Base-by-base conservation (phyloP, 2,797 vertebrate species). In the Dicrostonyx torquatus region DNA sequence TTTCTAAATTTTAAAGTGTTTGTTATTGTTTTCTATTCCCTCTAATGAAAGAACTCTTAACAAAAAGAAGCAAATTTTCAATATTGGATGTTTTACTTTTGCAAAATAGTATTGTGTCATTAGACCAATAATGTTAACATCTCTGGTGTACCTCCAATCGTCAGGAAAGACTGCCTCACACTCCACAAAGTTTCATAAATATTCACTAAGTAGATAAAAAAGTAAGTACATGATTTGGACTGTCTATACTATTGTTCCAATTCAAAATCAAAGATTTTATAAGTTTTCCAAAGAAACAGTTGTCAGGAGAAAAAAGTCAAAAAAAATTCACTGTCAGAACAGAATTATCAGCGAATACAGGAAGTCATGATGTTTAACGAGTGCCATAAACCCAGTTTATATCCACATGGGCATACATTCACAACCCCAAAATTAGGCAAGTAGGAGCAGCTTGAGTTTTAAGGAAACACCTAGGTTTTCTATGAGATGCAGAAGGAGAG, bases 31-130 rank as follows among this genome's bases (percentile, higher is more conserved):
- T 14, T 20, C 43, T 24, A 37, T 45, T 84, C 82, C 58, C 17
- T 55, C 17, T 22, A 2, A 4, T 55, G n/a, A 17, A 26, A n/a
- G 58, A 18, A 85, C 12, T 76, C 29, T 53, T 29, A 62, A 45
- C 50, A 45, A 79, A 48, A 89, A 87, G 26, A 45, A 53, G 40
- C 24, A 68, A 15, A 79, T 66, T 72, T 92, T 14, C 66, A 93
- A 68, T 79, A 76, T 20, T 87, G 50, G 80, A 37, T 90, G 37
- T 87, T 80, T 20, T 37, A 93, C 20, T 87, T 89, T 87, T 86
- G 58, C 9, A 95, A 91, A 87, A 72, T 11, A 92, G 43, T 73
- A 72, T 53, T 85, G 31, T 12, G 34, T n/a, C 83, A 5, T n/a
- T 76, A 87, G 37, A 53, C 75, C 40, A 72, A 40, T 31, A 53